Base-by-base conservation (phyloP, 2,113 vertebrate genomes). In the Chitala chitala region DNA sequence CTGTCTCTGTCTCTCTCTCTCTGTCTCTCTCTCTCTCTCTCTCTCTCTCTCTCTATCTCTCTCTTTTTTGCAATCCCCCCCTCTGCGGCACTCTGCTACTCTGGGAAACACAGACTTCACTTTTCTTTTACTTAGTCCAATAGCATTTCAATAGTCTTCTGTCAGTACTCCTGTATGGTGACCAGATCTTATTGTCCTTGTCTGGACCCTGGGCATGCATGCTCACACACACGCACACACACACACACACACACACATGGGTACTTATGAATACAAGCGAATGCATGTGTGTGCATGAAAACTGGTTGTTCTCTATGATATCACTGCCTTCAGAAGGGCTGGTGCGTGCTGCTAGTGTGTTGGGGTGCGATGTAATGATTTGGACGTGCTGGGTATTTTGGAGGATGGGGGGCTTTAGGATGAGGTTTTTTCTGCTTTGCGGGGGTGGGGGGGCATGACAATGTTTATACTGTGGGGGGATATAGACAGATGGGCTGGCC, bases 401-500 rank as follows among this genome's bases (percentile, higher is more conserved):
- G 77, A 73, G 54, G n/a, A n/a, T n/a, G 56, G 33, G 24, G 56
- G 58, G 66, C 70, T 76, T 76, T 77, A 75, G 78, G 65, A 53
- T 68, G 69, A 78, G 74, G 36, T 74, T 78, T 70, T 50, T 79
- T 40, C 40, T n/a, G 8, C 58, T 61, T 12, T 26, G 58, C 3
- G 38, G 26, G 55, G 54, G 59, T 50, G 66, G 66, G 22, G 51
- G 51, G 15, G 76, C 71, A 73, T 80, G 82, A 90, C 88, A 90
- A 82, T 88, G 89, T 89, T 89, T 89, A 85, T 88, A 84, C 85
- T 88, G 85, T 87, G 87, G 82, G 78, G 85, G 76, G 73, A 80
- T 81, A 82, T 81, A 82, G 88, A 89, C 90, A 90, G 88, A 90
- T 90, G 89, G 88, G 86, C 59, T 72, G 81, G 84, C 85, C 85